Percentiles rank a stretch among this genome's conserved stretches.
Evolutionary conservation across 2,888 invertebrate genomes (phyloP).

Genomic region (Thecocarcelia acutangulata): DNA sequence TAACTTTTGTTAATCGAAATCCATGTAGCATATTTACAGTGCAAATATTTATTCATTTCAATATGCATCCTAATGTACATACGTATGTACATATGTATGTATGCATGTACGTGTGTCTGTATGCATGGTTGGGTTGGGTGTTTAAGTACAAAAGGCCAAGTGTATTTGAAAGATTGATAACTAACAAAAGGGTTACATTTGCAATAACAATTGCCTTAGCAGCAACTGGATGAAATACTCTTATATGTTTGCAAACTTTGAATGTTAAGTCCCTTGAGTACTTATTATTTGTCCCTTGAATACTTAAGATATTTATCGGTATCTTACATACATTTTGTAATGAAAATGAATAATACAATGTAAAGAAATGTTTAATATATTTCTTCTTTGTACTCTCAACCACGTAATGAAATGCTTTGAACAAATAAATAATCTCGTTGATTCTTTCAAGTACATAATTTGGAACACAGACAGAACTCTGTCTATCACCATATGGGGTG

Average conservation of each 20-base stretch:
- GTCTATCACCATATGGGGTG: too few species aligned
- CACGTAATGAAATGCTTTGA: too few species aligned
- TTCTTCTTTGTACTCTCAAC: too few species aligned
- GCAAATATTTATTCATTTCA: slow-evolving; percentile 24
- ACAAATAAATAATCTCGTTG: too few species aligned
- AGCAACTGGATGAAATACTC: not conserved
- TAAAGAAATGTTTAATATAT: too few species aligned
- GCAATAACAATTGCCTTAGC: slow-evolving; percentile 9
- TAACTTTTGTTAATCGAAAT: slow-evolving; percentile 11
- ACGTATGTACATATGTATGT: not conserved
- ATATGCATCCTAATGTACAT: not conserved
- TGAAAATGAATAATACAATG: too few species aligned
- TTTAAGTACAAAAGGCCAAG: too few species aligned
- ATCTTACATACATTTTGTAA: too few species aligned
- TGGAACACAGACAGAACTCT: too few species aligned
- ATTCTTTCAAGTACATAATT: too few species aligned
- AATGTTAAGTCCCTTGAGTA: too few species aligned
- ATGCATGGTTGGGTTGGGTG: not conserved
- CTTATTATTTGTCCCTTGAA: not conserved
- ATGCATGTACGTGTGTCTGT: not conserved
- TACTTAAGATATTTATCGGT: too few species aligned
- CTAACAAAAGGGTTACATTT: not conserved
- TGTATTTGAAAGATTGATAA: slow-evolving; percentile 8
- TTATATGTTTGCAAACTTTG: not conserved
- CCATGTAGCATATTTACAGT: slow-evolving; percentile 13